Conservation (phyloP, 2,888 invertebrate genomes). For the Pollenia labialis region DNA sequence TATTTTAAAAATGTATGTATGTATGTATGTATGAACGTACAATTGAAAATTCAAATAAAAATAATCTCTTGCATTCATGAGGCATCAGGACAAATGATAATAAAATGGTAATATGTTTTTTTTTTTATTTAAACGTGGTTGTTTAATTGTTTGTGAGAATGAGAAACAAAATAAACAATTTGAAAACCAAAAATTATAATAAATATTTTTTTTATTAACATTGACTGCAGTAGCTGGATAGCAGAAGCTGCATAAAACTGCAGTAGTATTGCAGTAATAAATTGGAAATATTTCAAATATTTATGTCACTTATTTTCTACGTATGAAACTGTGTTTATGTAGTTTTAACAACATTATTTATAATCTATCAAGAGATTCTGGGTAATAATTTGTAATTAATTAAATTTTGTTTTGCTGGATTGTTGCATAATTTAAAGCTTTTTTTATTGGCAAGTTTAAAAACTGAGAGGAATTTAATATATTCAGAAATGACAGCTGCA, state of each 20-base stretch:
- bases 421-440: background rate
- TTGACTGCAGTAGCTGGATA: background rate
- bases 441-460: background rate
- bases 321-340: background rate
- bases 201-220: background rate
- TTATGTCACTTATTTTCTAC: background rate
- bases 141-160: slow-evolving; percentile 44
- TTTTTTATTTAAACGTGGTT: slow-evolving; percentile 22
- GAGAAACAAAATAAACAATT: background rate
- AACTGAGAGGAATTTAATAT: background rate
- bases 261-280: slow-evolving; percentile 28
- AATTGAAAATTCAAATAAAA: background rate
- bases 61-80: background rate
- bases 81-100: slow-evolving; percentile 10
- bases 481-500: slow-evolving; percentile 30
- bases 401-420: background rate
- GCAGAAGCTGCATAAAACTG: background rate
- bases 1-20: no score
- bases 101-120: slow-evolving; percentile 18
- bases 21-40: background rate
- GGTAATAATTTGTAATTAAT: slow-evolving; percentile 11
- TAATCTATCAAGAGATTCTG: slow-evolving; percentile 20
- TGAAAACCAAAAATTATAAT: slow-evolving; percentile 1
- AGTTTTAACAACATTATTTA: slow-evolving; percentile 26
- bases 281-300: slow-evolving; percentile 1